phyloP scores from a whole-genome alignment of 2,113 vertebrate species.

The Myocastor coypus region DNA sequence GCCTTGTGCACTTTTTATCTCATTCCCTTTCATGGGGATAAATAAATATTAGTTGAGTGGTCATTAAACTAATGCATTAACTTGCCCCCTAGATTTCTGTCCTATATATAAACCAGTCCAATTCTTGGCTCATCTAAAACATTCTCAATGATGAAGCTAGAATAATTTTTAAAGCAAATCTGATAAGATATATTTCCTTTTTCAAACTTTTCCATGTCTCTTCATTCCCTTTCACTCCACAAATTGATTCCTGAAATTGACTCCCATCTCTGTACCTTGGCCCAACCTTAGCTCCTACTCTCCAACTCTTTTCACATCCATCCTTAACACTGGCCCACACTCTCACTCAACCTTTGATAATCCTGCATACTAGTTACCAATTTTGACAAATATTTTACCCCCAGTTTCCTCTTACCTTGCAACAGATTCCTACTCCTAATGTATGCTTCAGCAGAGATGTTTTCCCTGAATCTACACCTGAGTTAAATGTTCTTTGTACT shows the following conservation, averaged over 20 bases:
- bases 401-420: neutral
- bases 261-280: neutral
- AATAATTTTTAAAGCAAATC: conserved; percentile 20
- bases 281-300: neutral
- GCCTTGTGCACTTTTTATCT: neutral
- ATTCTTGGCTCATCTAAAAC: neutral
- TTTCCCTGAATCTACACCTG: neutral
- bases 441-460: neutral
- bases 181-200: neutral
- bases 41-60: conserved; percentile 28
- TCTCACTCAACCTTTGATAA: neutral
- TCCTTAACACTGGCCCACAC: too few species aligned
- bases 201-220: neutral
- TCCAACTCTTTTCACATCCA: neutral
- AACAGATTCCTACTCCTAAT: neutral
- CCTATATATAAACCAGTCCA: neutral
- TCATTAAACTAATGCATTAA: neutral
- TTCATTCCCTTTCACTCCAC: neutral
- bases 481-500: neutral
- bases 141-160: neutral
- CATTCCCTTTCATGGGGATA: neutral
- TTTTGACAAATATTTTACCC: neutral
- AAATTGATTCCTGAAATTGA: neutral
- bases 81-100: neutral
- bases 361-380: neutral